Evolutionary conservation across 2,888 invertebrate species (phyloP).

Genomic region (Trachelus troglodyta): DNA sequence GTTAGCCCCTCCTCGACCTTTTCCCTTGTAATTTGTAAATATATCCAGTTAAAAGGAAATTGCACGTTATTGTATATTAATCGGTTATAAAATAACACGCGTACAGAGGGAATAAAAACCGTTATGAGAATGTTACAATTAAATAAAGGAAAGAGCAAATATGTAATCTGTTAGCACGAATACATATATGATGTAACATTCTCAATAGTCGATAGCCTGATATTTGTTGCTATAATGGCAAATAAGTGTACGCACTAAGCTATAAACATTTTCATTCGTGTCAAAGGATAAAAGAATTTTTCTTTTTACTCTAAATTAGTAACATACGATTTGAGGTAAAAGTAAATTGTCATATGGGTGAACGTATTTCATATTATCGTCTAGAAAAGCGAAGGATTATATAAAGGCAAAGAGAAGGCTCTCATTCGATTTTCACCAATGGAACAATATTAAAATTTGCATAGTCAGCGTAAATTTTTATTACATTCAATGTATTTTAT

Average conservation of each 20-base stretch:
- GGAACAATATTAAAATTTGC: neutral
- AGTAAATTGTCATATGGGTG: neutral
- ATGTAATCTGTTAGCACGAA: neutral
- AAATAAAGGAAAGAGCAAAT: constrained; percentile 13
- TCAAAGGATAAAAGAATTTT: neutral
- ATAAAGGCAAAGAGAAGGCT: neutral
- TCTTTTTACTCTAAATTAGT: no score
- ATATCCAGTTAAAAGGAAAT: constrained; percentile 23
- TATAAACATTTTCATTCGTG: neutral
- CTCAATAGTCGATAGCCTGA: neutral
- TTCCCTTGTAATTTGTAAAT: constrained; percentile 28
- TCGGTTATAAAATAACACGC: constrained; percentile 8
- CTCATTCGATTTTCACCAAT: neutral
- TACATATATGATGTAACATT: neutral
- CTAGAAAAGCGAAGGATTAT: neutral
- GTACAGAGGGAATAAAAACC: neutral
- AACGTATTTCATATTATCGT: neutral
- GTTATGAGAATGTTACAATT: neutral
- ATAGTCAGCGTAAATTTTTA: neutral
- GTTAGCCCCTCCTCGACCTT: neutral
- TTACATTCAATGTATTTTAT: neutral
- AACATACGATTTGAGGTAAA: neutral
- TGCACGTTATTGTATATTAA: constrained; percentile 28
- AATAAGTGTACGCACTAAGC: neutral
- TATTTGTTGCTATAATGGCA: neutral